Evolutionary conservation across 2,113 vertebrate species (phyloP).

Genomic region (Himantopus leucocephalus): DNA sequence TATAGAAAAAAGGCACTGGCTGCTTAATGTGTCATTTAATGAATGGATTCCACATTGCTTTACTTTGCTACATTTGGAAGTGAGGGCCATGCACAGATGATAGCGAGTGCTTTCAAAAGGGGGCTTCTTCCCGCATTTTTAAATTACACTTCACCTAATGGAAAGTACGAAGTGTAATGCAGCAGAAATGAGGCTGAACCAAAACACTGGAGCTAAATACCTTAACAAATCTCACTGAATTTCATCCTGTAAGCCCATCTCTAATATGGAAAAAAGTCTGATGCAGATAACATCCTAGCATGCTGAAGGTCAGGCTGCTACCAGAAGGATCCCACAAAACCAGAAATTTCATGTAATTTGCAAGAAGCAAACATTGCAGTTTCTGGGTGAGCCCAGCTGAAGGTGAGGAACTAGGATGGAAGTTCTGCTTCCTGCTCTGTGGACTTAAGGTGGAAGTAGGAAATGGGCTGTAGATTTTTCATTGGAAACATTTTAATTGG

Average conservation of each 20-base stretch:
- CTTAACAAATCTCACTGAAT: constrained; percentile 51
- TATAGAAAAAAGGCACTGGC: constrained; percentile 56
- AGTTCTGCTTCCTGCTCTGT: neutral
- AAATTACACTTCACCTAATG: constrained; percentile 41
- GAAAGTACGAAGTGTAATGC: constrained; percentile 11
- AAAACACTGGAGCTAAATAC: constrained; percentile 53
- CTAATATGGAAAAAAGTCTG: neutral
- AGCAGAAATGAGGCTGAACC: constrained; percentile 64
- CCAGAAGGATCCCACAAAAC: neutral
- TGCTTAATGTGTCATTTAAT: constrained; percentile 60
- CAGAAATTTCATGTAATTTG: neutral
- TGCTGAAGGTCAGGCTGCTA: constrained; percentile 28
- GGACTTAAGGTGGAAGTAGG: neutral
- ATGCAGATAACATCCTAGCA: constrained; percentile 22
- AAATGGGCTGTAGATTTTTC: neutral
- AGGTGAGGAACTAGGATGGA: neutral
- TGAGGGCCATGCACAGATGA: neutral
- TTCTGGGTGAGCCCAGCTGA: neutral
- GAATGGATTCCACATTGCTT: constrained; percentile 40
- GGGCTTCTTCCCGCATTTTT: constrained; percentile 29
- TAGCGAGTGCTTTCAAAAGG: neutral
- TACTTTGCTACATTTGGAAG: constrained; percentile 24
- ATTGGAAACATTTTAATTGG: neutral
- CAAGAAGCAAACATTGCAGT: neutral
- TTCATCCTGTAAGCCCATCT: neutral